A percentile compares a stretch with the other conserved stretches of the same genome.
These are phyloP conservation scores for Okamejei kenojei DNA, from an alignment of 2,797 vertebrate genomes.

Conservation along the genomic window DNA sequence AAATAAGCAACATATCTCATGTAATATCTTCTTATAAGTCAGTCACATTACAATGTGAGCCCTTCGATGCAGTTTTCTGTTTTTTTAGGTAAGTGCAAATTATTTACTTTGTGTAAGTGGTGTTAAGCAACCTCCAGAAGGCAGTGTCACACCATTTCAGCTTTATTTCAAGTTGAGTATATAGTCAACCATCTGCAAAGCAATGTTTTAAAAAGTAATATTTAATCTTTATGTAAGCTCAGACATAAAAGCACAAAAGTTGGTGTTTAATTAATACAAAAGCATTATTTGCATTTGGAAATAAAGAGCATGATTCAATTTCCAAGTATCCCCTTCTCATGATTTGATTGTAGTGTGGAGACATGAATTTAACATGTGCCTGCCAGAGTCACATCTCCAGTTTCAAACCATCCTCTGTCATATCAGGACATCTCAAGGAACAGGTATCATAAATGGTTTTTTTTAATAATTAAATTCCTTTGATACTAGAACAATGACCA, in stretches of 20 bases:
- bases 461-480: neutral
- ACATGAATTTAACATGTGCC: neutral
- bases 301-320: neutral
- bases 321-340: neutral
- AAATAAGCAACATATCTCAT: neutral
- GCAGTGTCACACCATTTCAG: slow-evolving; percentile 4
- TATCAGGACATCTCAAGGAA: neutral
- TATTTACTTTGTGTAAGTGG: neutral
- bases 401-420: neutral
- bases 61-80: neutral
- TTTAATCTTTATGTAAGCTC: neutral
- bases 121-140: neutral
- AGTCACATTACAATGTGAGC: neutral
- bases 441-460: neutral
- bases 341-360: neutral
- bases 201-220: neutral
- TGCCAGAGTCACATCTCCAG: neutral
- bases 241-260: neutral
- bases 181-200: neutral
- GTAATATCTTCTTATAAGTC: neutral
- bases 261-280: neutral
- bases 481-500: neutral
- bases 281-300: neutral
- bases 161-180: neutral
- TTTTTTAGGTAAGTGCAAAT: neutral